Evolutionary conservation across 1,140 invertebrate genomes (phyloP), one percentile per base, ranked within the genome.

Genomic region (Micrasema minimum): DNA sequence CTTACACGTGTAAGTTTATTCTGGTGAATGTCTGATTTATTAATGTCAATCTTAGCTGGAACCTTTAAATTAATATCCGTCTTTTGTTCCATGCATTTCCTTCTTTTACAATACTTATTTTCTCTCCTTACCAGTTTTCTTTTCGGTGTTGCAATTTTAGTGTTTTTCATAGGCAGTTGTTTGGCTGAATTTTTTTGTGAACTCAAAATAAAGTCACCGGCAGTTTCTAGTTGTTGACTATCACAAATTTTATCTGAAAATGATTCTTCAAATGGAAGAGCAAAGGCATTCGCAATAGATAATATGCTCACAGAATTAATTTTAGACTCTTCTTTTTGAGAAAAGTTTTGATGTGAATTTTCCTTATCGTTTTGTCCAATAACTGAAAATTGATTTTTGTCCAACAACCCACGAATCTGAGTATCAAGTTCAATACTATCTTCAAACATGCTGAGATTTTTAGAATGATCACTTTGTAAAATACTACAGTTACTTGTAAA

Each of bases 391-490:
- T 41, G 45, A 64, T 51, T 74, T 23, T 68, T 77, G 6, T 50
- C 53, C 20, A 64, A 14, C 20, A 31, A 48, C n/a, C 59, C 79
- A 66, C 75, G 78, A 59, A 80, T 76, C 71, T 80, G 76, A 45
- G 77, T 76, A 75, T 83, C 78, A 59, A 81, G 43, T 64, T 78
- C 76, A 23, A 83, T 78, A 67, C 77, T 81, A 59, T 87, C 87
- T 76, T 88, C 85, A 75, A 89, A 85, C 31, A 88, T 79, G 76
- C 78, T 81, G 12, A 79, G 78, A 77, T 77, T 80, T 66, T 82
- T 82, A 26, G 73, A 75, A 38, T 57, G 31, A 57, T 75, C 66
- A 48, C 66, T 75, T 55, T 66, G 45, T 50, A 72, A 66, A 37
- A 75, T 61, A 38, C 70, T 72, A 45, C 59, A 64, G n/a, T 64